Base-by-base conservation (phyloP, 2,797 vertebrate genomes). In the Silurus lanzhouensis region DNA sequence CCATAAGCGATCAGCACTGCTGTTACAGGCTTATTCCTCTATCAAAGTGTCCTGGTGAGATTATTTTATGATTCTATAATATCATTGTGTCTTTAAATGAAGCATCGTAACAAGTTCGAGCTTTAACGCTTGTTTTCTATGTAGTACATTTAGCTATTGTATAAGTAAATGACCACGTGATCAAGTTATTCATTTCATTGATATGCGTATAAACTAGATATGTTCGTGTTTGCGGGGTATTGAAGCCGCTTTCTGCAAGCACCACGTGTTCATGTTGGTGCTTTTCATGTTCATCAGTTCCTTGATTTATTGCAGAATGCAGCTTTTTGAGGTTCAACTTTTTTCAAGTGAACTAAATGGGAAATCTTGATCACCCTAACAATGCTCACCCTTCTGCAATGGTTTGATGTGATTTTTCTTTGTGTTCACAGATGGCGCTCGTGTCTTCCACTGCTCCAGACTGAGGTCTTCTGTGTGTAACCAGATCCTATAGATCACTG, bases 1-100 rank as follows among this genome's bases (percentile, higher is more conserved):
- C 3, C 14, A 1, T 0, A 5, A 9, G 3, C 0, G 61, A 22
- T 0, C 7, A 1, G 61, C 57, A 10, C 5, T 12, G 3, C 1
- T 13, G 17, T 48, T 79, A 46, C 15, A 5, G 2, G 1, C 0
- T 31, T 19, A 0, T 19, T 17, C 22, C 10, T 27, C 0, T 0
- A 38, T 22, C 4, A n/a, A 6, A 48, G 55, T 1, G 6, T 0
- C 3, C 12, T 46, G 84, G 84, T 85, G 80, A 57, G 79, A 5
- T 46, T 25, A 14, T 13, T 27, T 22, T 48, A 58, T 48, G 9
- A 22, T 72, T 38, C 9, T 20, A 15, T 9, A 14, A 38, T 38
- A 38, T 38, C 17, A 1, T 2, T 7, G 1, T 17, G 20, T 10
- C 12, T 80, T 48, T 44, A 22, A 5, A 7, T 80, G 14, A 9